phyloP scores from a whole-genome alignment of 2,888 invertebrate species.

The Eucera pruinosa region DNA sequence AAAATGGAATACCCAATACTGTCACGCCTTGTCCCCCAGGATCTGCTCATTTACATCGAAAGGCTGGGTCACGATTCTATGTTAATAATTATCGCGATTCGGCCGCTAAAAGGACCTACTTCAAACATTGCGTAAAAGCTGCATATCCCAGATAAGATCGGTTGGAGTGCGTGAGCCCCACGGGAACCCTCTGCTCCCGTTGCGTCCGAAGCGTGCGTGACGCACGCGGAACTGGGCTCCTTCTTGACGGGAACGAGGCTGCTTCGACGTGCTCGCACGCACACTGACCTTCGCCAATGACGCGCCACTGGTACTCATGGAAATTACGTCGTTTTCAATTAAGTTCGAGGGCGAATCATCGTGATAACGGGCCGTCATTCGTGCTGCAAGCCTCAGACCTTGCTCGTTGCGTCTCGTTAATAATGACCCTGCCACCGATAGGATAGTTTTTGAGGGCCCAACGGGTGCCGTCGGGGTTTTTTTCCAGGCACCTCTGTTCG shows the following conservation, averaged over 20 bases:
- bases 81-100: conserved; percentile 42
- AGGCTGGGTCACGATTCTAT: background rate
- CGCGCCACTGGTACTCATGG: conserved; percentile 72
- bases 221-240: conserved; percentile 29
- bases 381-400: conserved; percentile 23
- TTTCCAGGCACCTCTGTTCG: background rate
- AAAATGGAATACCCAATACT: background rate
- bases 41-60: conserved; percentile 38
- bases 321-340: conserved; percentile 80
- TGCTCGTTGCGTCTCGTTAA: background rate
- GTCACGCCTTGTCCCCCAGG: conserved; percentile 24
- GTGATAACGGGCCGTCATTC: conserved; percentile 63
- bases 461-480: background rate
- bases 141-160: conserved; percentile 67
- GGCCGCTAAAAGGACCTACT: conserved; percentile 35
- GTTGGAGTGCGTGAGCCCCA: conserved; percentile 62
- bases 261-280: conserved; percentile 43
- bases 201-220: conserved; percentile 36
- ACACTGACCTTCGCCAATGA: conserved; percentile 70
- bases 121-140: conserved; percentile 63
- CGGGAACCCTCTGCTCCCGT: conserved; percentile 13
- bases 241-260: conserved; percentile 17
- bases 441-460: conserved; percentile 4
- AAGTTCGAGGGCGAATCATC: conserved; percentile 76
- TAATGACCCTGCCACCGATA: background rate